phyloP scores from a whole-genome alignment of 2,888 invertebrate species.

The Villa cingulata region DNA sequence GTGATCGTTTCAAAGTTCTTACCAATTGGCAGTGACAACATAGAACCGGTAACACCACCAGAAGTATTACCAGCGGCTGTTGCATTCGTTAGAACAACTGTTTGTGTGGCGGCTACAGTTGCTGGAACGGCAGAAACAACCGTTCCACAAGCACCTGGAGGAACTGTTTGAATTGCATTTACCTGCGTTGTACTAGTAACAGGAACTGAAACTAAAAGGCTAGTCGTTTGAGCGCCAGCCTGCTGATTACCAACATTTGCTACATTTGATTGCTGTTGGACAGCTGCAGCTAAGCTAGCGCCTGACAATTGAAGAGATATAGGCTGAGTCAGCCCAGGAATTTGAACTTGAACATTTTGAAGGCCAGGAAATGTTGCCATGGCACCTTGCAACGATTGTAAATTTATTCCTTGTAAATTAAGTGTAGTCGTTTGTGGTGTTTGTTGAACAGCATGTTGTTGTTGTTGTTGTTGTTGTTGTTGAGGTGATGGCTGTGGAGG shows the following conservation, averaged over 20 bases:
- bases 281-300: constrained; percentile 39
- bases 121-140: constrained; percentile 38
- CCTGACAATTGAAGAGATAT: constrained; percentile 66
- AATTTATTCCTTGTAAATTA: constrained; percentile 56
- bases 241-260: not conserved
- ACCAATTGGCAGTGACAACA: constrained; percentile 51
- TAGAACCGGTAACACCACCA: constrained; percentile 32
- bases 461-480: constrained; percentile 25
- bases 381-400: constrained; percentile 51
- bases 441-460: constrained; percentile 15
- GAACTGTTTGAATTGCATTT: constrained; percentile 21
- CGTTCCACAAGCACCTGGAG: constrained; percentile 38
- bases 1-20: constrained; percentile 15
- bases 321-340: constrained; percentile 73
- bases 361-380: constrained; percentile 46
- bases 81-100: constrained; percentile 33
- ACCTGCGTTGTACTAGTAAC: constrained; percentile 33
- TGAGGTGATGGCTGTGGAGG: constrained; percentile 34
- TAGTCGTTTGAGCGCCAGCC: constrained; percentile 34
- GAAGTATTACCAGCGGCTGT: constrained; percentile 11
- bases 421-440: constrained; percentile 37
- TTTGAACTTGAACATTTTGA: constrained; percentile 69
- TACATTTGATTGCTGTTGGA: constrained; percentile 18
- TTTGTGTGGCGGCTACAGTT: constrained; percentile 29
- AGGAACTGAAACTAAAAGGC: constrained; percentile 55